Percentiles rank a stretch among this genome's conserved stretches.
Conservation (phyloP, 2,888 invertebrate genomes). For the Ommatoiulus sabulosus region DNA sequence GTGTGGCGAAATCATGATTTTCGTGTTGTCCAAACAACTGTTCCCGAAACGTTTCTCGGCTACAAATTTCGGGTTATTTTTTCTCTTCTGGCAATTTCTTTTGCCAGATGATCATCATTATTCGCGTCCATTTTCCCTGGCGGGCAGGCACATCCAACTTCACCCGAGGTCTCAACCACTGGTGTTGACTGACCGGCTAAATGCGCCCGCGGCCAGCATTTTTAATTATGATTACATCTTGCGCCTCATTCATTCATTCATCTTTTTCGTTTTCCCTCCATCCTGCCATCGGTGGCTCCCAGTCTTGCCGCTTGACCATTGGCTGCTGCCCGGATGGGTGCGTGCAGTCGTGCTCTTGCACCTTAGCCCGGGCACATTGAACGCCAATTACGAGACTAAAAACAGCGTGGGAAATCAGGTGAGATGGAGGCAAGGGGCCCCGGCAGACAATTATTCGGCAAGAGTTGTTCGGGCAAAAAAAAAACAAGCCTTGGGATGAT, state of each 20-base stretch:
- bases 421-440: constrained; percentile 48
- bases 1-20: constrained; percentile 38
- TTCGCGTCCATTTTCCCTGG: background rate
- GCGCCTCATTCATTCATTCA: constrained; percentile 30
- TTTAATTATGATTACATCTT: constrained; percentile 57
- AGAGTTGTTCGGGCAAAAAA: constrained; percentile 12
- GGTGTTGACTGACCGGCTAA: constrained; percentile 32
- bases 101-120: constrained; percentile 13
- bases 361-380: constrained; percentile 48
- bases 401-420: constrained; percentile 49
- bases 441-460: constrained; percentile 23
- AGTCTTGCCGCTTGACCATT: constrained; percentile 2
- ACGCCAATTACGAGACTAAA: constrained; percentile 40
- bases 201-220: constrained; percentile 10
- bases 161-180: constrained; percentile 25
- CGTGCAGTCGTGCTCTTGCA: constrained; percentile 51
- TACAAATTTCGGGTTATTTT: background rate
- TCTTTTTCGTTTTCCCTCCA: background rate
- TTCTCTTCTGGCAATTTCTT: background rate
- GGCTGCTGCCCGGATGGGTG: background rate
- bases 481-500: constrained; percentile 47
- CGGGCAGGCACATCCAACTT: background rate
- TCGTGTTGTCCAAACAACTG: constrained; percentile 37
- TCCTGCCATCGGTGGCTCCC: constrained; percentile 26
- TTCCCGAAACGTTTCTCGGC: constrained; percentile 22